Evolutionary conservation across 2,113 vertebrate genomes (phyloP), one percentile per base, ranked within the genome.

Genomic region (Microtus ochrogaster): DNA sequence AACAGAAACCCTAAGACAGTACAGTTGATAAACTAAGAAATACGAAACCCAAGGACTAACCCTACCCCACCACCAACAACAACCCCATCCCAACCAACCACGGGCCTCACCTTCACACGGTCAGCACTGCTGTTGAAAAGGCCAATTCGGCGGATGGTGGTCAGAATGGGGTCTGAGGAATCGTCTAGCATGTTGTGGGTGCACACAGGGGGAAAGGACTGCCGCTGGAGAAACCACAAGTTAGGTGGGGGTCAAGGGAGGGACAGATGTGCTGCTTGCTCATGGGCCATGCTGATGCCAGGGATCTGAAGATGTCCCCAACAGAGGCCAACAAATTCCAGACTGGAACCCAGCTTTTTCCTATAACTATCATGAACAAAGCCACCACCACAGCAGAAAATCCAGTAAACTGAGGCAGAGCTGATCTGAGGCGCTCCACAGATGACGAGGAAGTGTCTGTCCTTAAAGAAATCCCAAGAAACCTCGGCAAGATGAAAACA

Each of bases 141-240:
- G 78, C 99, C 99, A 0, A 99, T 99, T n/a, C 99, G 98, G 30
- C 99, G 99, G 92, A 99, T 99, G 49, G 98, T 98, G 97, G 97
- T 99, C 17, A 99, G 98, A 96, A 99, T 99, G 88, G 99, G 99
- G 96, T 99, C 99, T 0, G 98, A 98, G 95, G 99, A 99, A 98
- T 99, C 99, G 9, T 99, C 99, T 97, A 99, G 97, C 99, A 99
- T 99, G 97, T 99, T 99, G 82, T 99, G 99, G 55, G 99, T 99
- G 97, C 99, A 99, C 95, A 99, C 81, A 0, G 99, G 99, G 24
- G 99, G 99, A 83, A 99, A 99, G 17, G 99, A 99, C 44, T 99
- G 99, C 77, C 99, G 98, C 99, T 99, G 96, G 7, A 52, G 63
- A 86, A 70, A 44, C 14, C 72, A 89, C 39, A 93, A 41, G 36